These are phyloP conservation scores for Metopolophium dirhodum DNA, from an alignment of 1,140 invertebrate genomes.

Conservation along the genomic window DNA sequence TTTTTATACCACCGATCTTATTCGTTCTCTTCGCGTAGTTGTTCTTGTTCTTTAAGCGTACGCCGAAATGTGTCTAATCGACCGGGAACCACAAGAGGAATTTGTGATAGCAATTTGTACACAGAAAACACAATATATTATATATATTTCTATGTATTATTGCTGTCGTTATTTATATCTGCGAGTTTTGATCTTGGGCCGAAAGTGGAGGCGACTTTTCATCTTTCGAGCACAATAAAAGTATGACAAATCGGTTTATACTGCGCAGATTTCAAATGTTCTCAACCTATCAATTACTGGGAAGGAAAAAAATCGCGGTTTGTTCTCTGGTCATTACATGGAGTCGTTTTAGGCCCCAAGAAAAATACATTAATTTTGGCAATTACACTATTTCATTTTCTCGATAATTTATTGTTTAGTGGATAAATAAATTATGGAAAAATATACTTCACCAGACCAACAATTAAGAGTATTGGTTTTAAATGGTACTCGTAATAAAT, in stretches of 20 bases:
- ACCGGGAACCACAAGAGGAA: constrained; percentile 44
- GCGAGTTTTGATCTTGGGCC: neutral
- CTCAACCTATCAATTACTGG: neutral
- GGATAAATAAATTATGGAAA: constrained; percentile 18
- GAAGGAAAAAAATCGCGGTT: neutral
- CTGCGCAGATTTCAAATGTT: constrained; percentile 30
- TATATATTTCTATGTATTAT: neutral
- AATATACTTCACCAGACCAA: neutral
- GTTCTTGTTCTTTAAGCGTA: constrained; percentile 26
- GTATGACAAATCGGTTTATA: constrained; percentile 40
- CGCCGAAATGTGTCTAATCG: constrained; percentile 46
- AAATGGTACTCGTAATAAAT: neutral
- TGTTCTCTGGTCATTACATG: neutral
- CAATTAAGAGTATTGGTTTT: neutral
- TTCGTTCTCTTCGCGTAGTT: neutral
- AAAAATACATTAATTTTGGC: constrained; percentile 19
- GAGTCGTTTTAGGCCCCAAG: neutral
- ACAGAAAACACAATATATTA: constrained; percentile 23
- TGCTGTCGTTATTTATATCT: constrained; percentile 48
- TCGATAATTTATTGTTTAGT: neutral
- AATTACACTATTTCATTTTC: constrained; percentile 47
- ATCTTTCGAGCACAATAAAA: constrained; percentile 24
- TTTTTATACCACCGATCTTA: neutral
- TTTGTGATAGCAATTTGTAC: constrained; percentile 18
- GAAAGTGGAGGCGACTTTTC: constrained; percentile 43